Conservation (phyloP, 2,888 invertebrate genomes). For the Amblyjoppa fuscipennis region DNA sequence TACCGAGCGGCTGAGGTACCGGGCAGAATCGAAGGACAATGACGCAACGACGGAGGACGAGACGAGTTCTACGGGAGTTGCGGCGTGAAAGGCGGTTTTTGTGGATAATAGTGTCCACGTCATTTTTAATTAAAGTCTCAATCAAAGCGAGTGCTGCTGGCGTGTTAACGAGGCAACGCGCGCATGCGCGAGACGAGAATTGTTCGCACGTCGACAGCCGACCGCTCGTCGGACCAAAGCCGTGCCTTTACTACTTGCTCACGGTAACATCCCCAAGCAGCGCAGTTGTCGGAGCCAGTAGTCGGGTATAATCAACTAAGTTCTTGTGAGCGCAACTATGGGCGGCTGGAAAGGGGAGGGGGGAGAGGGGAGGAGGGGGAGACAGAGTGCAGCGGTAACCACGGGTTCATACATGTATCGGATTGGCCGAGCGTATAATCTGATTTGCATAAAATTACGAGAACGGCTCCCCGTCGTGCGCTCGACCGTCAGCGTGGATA, state of each 20-base stretch:
- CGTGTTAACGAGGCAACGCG: constrained; percentile 37
- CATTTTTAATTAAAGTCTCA: constrained; percentile 60
- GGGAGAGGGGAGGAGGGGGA: not conserved
- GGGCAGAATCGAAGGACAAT: not conserved
- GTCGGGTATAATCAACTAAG: constrained; percentile 62
- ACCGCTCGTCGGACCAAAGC: constrained; percentile 39
- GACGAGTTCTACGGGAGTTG: not conserved
- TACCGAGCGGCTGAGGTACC: not conserved
- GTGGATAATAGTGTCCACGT: constrained; percentile 50
- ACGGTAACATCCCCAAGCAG: constrained; percentile 3
- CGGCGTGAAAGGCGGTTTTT: constrained; percentile 6
- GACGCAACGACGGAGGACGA: not conserved
- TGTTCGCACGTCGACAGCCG: constrained; percentile 19
- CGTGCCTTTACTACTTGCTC: constrained; percentile 29
- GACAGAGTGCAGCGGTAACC: constrained; percentile 15
- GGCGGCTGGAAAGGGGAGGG: not conserved
- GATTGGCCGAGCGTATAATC: constrained; percentile 62
- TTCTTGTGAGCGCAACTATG: constrained; percentile 30
- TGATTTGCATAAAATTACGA: constrained; percentile 73
- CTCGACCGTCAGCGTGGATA: not conserved
- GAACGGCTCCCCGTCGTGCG: not conserved
- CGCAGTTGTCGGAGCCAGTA: constrained; percentile 13
- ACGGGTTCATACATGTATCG: constrained; percentile 60
- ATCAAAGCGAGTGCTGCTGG: constrained; percentile 30
- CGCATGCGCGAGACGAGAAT: not conserved